Evolutionary conservation across 2,797 vertebrate species (phyloP), one percentile per base, ranked within the genome.

Genomic region (Craterocephalus amniculus): DNA sequence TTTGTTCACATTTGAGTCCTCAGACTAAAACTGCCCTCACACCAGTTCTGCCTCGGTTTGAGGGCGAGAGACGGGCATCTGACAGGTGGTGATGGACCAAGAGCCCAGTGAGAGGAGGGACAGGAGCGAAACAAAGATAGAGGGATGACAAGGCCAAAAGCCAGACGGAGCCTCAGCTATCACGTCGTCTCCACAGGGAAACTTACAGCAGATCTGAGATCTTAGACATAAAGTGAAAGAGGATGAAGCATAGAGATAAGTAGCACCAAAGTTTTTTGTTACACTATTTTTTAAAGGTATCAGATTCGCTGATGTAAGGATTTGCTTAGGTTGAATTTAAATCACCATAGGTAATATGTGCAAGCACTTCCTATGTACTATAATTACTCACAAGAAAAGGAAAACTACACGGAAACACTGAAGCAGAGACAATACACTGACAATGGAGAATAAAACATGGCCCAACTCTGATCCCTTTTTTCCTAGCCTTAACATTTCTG

Each of bases 21-120:
- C 75, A 86, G 80, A 87, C 72, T 66, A 72, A 79, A 80, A 80
- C 71, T 14, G 63, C 4, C 14, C 4, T 40, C 38, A 40, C 38
- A 40, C 38, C 38, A 70, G 54, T 63, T 12, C 45, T 32, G 67
- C 72, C 56, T 40, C 57, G 57, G 72, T 67, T 60, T 52, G 73
- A 70, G 74, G 58, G 74, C 66, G 54, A 64, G 68, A 79, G 83
- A 82, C 24, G 40, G 60, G 51, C 77, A 83, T 86, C 81, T 91
- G 91, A 91, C 91, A 93, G 87, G 89, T 91, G 88, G 89, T 87
- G 91, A 91, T 67, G 67, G 85, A 87, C 81, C 69, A 59, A 81
- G 83, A 88, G 90, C 87, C 83, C 74, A 70, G 68, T 22, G 70
- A 80, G 77, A 32, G 43, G 26, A 66, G 51, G 29, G 69, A 31